Evolutionary conservation across 2,797 vertebrate species (phyloP), one percentile per base, ranked within the genome.

Genomic region (Sebastes aleutianus): DNA sequence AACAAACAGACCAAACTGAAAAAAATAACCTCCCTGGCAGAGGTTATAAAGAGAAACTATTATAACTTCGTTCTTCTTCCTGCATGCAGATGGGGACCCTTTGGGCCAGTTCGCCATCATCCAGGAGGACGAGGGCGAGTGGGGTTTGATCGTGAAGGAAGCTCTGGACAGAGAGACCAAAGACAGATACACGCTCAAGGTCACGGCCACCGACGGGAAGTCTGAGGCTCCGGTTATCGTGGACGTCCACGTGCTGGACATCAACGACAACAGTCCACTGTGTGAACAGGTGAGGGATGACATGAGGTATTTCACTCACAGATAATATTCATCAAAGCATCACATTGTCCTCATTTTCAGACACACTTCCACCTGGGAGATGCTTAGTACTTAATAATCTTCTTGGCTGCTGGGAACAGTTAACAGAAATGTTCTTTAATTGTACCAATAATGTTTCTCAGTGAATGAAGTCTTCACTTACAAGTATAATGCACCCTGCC

Each of bases 211-310:
- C 0, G 99, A 99, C 32, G 98, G 99, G 74, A 98, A 96, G 88
- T 99, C 97, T 74, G 97, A 99, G 90, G 95, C 96, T 50, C 94
- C 95, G 0, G 95, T 96, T 0, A 92, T 91, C 0, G 97, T 98
- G 65, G 97, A 99, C 70, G 88, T 99, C 84, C 97, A 97, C 24
- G 96, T 99, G 72, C 89, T 99, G 86, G 99, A 99, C 91, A 95
- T 97, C 91, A 99, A 99, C 26, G 99, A 99, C 93, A 99, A 99
- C 95, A 97, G 95, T 85, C 99, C 98, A 0, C 93, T 96, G 87
- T 99, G 98, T 27, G 96, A 97, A 20, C 97, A 99, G 97, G 99
- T 99, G 88, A 93, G 91, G 56, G 14, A 9, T 0, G n/a, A 36
- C 16, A 2, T 2, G 13, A 3, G 6, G 6, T 43, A 3, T 22